Percentiles rank a stretch among this genome's conserved stretches.
Conservation (phyloP, 2,797 vertebrate species). For the Rhyacichthys aspro region DNA sequence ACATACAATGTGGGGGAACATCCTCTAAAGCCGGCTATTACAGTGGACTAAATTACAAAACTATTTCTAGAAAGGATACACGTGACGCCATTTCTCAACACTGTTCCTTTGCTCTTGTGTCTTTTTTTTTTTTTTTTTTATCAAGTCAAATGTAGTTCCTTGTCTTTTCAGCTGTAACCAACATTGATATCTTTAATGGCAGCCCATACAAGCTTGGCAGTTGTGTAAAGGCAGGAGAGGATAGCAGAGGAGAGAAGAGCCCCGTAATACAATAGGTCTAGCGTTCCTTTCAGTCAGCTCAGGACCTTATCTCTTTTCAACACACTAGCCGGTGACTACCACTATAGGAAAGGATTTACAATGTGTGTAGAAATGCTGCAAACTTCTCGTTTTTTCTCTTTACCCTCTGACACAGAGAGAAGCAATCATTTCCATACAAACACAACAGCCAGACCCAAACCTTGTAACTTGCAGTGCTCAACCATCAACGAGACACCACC, state of each 20-base stretch:
- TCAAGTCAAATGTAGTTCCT: constrained; percentile 45
- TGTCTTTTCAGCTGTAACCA: constrained; percentile 31
- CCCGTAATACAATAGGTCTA: constrained; percentile 73
- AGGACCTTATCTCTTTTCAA: constrained; percentile 81
- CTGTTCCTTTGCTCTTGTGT: constrained; percentile 19
- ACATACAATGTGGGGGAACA: constrained; percentile 34
- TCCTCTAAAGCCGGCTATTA: constrained; percentile 30
- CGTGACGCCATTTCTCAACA: constrained; percentile 21
- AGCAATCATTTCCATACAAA: constrained; percentile 57
- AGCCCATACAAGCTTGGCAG: constrained; percentile 51
- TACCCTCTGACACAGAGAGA: constrained; percentile 31
- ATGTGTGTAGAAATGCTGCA: constrained; percentile 71
- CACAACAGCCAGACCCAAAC: constrained; percentile 63
- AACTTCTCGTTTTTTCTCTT: constrained; percentile 57
- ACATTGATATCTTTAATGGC: constrained; percentile 58
- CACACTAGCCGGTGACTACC: constrained; percentile 76
- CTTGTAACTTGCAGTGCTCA: constrained; percentile 56
- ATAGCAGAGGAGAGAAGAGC: constrained; percentile 57
- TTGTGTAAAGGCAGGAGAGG: constrained; percentile 45
- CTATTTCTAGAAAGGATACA: constrained; percentile 3
- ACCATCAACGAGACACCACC: constrained; percentile 67
- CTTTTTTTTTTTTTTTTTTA: constrained; percentile 48
- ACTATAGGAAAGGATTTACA: constrained; percentile 82
- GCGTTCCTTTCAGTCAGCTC: constrained; percentile 71
- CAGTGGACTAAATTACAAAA: constrained; percentile 32